Base-by-base conservation (phyloP, 1,140 invertebrate species). In the Asbolus verrucosus region DNA sequence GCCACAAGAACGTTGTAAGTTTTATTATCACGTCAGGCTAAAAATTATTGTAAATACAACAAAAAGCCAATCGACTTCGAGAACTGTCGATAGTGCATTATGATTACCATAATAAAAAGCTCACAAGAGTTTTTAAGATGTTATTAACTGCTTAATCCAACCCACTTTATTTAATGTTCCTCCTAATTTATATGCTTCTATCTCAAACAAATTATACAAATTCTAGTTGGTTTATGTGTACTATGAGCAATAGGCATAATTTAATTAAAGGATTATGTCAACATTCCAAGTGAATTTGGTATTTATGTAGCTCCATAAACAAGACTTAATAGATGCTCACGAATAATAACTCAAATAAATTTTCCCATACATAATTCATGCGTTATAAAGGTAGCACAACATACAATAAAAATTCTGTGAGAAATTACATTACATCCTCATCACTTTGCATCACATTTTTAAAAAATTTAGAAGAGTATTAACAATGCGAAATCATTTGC, bases 261-360 rank as follows among this genome's bases (percentile, higher is more conserved):
- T 54, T 54, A 54, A 54, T 54, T 54, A 54, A 54, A 24, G 46
- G 46, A 54, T 54, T 54, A 54, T 11, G 21, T 54, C 46, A 24
- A 54, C 46, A 27, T 54, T 27, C 46, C 21, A 13, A 54, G 21
- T 54, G 46, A 54, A 54, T 50, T 14, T 14, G 19, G 14, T 54
- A 27, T 54, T 54, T 54, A 54, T 14, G 46, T 27, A 5, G 19
- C 46, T 21, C 21, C 46, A 54, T 54, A 54, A 54, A 54, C 46
- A 54, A 54, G 46, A 24, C 46, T 54, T 54, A 54, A 54, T 54
- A 24, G 46, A 46, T 46, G 46, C 18, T 27, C 46, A 54, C 19
- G 21, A 54, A 54, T 54, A n/a, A n/a, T n/a, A 14, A 16, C 6
- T n/a, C 21, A 13, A 21, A 54, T 54, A 54, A 54, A 54, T 54